Evolutionary conservation across 1,140 invertebrate genomes (phyloP), one percentile per base, ranked within the genome.

Genomic region (Diabrotica undecimpunctata): DNA sequence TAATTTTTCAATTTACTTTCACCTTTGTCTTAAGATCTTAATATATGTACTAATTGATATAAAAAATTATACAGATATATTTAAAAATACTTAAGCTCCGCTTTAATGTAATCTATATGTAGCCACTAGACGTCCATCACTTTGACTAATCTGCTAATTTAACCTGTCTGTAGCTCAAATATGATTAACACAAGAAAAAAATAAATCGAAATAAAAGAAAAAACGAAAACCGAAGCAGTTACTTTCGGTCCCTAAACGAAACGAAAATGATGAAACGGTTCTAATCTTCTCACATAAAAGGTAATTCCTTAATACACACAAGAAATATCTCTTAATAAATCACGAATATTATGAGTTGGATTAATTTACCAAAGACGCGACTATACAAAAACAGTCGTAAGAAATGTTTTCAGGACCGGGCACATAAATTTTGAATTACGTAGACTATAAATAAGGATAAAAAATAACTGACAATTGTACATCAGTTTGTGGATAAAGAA

Each of bases 221-320:
- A 57, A 57, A 57, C 25, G 55, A 37, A 57, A 37, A 37, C n/a
- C 12, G 55, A 37, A 37, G 37, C 12, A 57, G n/a, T 12, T 54
- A 54, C n/a, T 37, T 57, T 36, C 35, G 55, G 37, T 8, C 35
- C 37, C 35, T 57, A 57, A 57, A 57, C 55, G 35, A 57, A 46
- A 46, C 41, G 4, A 46, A 46, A 46, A 46, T 46, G 41, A 46
- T 46, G 41, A 46, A 46, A 6, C 41, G 41, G 8, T 46, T n/a
- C 41, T 46, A 46, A 46, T 46, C 41, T 46, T 46, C 41, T 46
- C 41, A 46, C 41, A 46, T 46, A 46, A 46, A 46, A 46, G 41
- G 41, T 46, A 46, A 46, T 46, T 46, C 41, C 41, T 46, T 46
- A 46, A 46, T 46, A 46, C 41, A 46, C 41, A 46, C 41, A 46